A percentile compares a stretch with the other conserved stretches of the same genome.
Evolutionary conservation across 2,113 vertebrate species (phyloP).

Genomic region (Calidris pugnax): DNA sequence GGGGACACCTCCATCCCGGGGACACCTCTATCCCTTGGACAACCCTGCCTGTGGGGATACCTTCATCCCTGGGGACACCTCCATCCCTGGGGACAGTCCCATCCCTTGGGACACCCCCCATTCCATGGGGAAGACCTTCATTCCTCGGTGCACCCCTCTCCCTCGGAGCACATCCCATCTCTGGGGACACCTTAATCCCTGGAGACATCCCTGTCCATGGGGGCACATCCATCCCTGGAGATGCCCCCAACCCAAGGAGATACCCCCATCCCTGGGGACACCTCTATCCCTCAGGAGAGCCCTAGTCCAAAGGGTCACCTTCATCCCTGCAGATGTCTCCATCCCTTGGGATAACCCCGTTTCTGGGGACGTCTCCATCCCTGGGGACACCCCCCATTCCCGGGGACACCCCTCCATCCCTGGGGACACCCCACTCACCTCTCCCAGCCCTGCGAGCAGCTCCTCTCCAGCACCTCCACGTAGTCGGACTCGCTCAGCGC

Average conservation of each 20-base stretch:
- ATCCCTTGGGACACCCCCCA: accelerated
- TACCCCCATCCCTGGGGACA: not conserved
- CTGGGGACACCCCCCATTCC: too few relatives aligned
- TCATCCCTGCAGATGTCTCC: not conserved
- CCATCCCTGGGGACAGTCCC: too few relatives aligned
- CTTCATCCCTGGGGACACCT: too few relatives aligned
- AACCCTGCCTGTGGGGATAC: too few relatives aligned
- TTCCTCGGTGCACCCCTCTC: too few relatives aligned
- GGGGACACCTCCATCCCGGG: not conserved
- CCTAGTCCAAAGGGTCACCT: not conserved
- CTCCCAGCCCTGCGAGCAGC: conserved; percentile 35
- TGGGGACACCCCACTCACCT: not conserved
- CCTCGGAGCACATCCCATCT: too few relatives aligned
- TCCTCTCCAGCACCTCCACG: conserved; percentile 32
- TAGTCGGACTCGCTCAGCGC: conserved; percentile 17
- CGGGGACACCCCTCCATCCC: not conserved
- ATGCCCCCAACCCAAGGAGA: not conserved
- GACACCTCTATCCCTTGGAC: not conserved
- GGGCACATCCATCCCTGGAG: not conserved
- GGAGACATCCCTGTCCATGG: too few relatives aligned
- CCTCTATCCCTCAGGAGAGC: not conserved
- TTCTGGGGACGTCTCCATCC: not conserved
- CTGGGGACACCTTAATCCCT: not conserved
- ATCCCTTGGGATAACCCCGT: not conserved
- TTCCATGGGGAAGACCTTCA: too few relatives aligned